Evolutionary conservation across 2,797 vertebrate species (phyloP).

Genomic region (Lithobates pipiens): DNA sequence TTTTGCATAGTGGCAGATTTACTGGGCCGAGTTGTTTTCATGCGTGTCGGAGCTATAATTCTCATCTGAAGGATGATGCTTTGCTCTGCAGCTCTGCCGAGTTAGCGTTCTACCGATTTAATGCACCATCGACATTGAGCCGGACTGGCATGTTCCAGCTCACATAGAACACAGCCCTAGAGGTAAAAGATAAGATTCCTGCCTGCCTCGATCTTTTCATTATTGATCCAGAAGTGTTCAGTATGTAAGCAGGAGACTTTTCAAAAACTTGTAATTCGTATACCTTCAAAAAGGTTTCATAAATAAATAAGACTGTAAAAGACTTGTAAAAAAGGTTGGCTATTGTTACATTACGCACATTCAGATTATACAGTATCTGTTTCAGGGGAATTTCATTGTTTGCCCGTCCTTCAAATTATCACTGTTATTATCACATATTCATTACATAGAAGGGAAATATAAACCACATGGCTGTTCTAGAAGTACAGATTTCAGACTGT

Average conservation of each 20-base stretch:
- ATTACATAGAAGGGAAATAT: too few species aligned
- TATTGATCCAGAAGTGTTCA: conserved; percentile 22
- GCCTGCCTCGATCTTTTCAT: conserved; percentile 23
- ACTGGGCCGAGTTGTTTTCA: conserved; percentile 58
- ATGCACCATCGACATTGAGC: conserved; percentile 60
- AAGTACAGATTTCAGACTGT: too few species aligned
- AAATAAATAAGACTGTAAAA: conserved; percentile 21
- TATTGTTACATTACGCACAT: too few species aligned
- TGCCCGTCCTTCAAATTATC: too few species aligned
- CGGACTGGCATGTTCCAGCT: conserved; percentile 51
- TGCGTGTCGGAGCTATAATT: conserved; percentile 59
- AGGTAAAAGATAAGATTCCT: conserved; percentile 42
- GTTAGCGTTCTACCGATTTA: conserved; percentile 61
- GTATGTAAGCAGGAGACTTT: conserved; percentile 5
- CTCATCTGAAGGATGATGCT: conserved; percentile 60
- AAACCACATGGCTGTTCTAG: too few species aligned
- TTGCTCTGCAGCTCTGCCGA: conserved; percentile 58
- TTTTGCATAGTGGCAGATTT: conserved; percentile 62
- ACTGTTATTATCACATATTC: too few species aligned
- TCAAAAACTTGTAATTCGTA: neutral
- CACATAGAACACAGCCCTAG: conserved; percentile 28
- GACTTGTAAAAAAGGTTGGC: neutral
- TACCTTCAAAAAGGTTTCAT: conserved; percentile 27
- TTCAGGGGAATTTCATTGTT: too few species aligned
- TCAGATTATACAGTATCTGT: too few species aligned